These are phyloP conservation scores for Actinia tenebrosa DNA, from an alignment of 64 coral and sea anemone species.

Conservation along the genomic window DNA sequence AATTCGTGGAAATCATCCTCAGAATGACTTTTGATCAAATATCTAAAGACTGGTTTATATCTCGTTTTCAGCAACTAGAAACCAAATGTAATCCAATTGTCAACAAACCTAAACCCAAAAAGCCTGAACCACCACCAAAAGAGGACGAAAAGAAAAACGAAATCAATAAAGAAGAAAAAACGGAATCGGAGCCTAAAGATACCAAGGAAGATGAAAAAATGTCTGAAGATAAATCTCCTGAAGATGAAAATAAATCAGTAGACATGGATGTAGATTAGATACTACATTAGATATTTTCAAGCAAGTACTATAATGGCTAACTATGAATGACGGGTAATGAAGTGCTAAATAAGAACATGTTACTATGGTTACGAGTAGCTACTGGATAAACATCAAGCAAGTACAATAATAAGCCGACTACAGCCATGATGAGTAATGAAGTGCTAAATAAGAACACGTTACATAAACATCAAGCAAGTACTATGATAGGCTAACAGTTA, in stretches of 20 bases:
- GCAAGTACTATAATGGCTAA: background rate
- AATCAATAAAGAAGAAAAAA: slow-evolving; percentile 3
- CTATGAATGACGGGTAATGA: no score
- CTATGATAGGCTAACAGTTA: no score
- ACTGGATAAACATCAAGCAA: no score
- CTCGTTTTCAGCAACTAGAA: slow-evolving; percentile 60
- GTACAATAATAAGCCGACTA: no score
- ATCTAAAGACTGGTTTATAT: background rate
- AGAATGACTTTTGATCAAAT: no score
- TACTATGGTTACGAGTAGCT: no score
- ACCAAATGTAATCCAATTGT: slow-evolving; percentile 69
- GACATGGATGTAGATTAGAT: slow-evolving; percentile 61
- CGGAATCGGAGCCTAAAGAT: slow-evolving; percentile 1
- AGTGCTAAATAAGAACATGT: no score
- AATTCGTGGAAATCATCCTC: no score
- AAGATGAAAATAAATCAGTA: slow-evolving; percentile 8
- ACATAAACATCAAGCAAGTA: no score
- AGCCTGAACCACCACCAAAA: slow-evolving; percentile 67
- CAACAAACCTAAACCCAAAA: slow-evolving; percentile 69
- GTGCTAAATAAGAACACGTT: no score
- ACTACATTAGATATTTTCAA: background rate
- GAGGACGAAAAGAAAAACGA: slow-evolving; percentile 79
- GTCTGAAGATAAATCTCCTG: slow-evolving; percentile 36
- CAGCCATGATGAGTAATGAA: no score
- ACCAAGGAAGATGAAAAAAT: slow-evolving; percentile 52